These are phyloP conservation scores for Premnoplex brunnescens DNA, from an alignment of 2,797 vertebrate genomes.

Conservation along the genomic window DNA sequence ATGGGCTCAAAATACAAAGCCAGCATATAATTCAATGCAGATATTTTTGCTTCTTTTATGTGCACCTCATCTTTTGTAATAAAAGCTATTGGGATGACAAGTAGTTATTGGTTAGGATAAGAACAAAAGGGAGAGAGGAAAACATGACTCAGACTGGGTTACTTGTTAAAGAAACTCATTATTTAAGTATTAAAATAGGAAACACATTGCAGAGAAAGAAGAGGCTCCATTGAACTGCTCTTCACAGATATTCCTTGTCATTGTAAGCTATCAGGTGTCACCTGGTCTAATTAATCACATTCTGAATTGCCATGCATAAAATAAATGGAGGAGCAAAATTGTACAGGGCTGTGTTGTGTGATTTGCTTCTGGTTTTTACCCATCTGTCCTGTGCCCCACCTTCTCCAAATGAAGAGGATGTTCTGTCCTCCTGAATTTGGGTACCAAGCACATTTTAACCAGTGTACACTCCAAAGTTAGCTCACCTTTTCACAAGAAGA, in stretches of 20 bases:
- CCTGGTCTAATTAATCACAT: neutral
- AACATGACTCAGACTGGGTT: neutral
- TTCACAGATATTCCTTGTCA: neutral
- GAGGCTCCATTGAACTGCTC: neutral
- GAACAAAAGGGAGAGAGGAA: neutral
- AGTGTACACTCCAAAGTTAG: neutral
- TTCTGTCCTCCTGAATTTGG: neutral
- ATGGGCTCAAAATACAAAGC: neutral
- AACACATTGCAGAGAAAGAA: neutral
- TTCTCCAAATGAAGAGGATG: neutral
- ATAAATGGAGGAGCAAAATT: neutral
- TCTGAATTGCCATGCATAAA: neutral
- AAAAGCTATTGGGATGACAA: neutral
- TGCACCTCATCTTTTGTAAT: neutral
- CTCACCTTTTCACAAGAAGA: neutral
- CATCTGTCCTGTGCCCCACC: neutral
- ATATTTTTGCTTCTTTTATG: neutral
- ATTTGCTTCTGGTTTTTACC: neutral
- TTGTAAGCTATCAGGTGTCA: neutral
- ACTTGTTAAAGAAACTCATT: slow-evolving; percentile 1
- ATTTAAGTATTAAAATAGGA: slow-evolving; percentile 12
- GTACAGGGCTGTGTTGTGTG: neutral
- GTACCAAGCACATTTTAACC: neutral
- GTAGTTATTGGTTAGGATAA: neutral
- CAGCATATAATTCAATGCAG: neutral